Evolutionary conservation across 1,140 invertebrate species (phyloP), one percentile per base, ranked within the genome.

Genomic region (Pseudoatta argentina): DNA sequence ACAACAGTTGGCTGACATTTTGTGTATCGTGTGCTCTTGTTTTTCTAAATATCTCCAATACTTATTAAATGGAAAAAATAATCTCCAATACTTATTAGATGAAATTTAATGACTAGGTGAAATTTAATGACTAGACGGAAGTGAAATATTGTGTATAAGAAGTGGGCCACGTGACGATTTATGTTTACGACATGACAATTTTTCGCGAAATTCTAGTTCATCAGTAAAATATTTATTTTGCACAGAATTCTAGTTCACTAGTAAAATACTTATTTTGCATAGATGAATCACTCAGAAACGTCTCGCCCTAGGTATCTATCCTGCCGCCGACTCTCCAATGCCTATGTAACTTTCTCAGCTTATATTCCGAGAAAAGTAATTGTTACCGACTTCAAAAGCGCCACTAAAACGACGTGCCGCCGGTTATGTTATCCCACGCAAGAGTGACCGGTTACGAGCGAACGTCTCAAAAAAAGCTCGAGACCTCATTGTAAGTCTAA

Each of bases 341-440:
- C 44, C 48, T 85, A 64, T 77, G 48, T 64, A 53, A 85, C 61
- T 85, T 76, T 66, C 73, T 77, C 72, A 44, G 59, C 59, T 69
- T 27, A 53, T 34, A 30, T 85, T 85, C 48, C 30, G 57, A 85
- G 82, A 85, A 85, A 53, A 53, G 82, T 66, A 77, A 85, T 85
- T 77, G 82, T 77, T 85, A 64, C 72, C 59, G 71, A 53, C 72
- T 85, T 66, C 39, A 85, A 85, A 30, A 85, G 72, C 72, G 30
- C 39, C 71, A 55, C 72, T 85, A 66, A 85, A 77, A 77, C 48
- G 81, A 21, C 79, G 39, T 4, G 14, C 39, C 4, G 30, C 34
- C 69, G 39, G 57, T 59, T 73, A 24, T 53, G 48, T 77, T 85
- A 44, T 77, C 59, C 34, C 48, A 85, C 57, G 73, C 82, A 27